Evolutionary conservation across 2,888 invertebrate genomes (phyloP).

Genomic region (Phlogophora meticulosa): DNA sequence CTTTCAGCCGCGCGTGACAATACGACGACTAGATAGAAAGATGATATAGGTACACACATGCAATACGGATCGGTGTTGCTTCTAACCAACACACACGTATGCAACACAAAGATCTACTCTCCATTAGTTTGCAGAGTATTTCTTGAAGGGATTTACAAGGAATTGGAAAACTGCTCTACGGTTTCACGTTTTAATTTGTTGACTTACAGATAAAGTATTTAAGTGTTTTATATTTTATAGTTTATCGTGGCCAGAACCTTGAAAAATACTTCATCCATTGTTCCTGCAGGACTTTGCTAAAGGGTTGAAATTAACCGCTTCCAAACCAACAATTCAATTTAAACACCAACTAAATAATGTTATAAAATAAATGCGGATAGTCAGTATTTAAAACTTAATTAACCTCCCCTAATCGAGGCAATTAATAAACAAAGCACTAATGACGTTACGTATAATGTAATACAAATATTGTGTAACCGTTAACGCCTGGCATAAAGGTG

Average conservation of each 20-base stretch:
- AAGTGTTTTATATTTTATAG: neutral
- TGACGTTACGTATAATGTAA: slow-evolving; percentile 54
- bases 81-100: neutral
- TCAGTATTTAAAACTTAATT: slow-evolving; percentile 41
- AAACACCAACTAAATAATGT: slow-evolving; percentile 8
- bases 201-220: neutral
- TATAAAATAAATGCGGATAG: slow-evolving; percentile 11
- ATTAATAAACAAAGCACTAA: slow-evolving; percentile 59
- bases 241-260: neutral
- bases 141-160: no score
- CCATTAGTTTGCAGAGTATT: neutral
- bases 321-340: neutral
- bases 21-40: slow-evolving; percentile 16
- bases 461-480: slow-evolving; percentile 55
- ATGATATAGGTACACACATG: slow-evolving; percentile 9
- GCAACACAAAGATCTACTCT: neutral
- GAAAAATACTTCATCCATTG: neutral
- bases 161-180: neutral
- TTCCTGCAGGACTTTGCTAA: neutral
- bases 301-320: slow-evolving; percentile 3
- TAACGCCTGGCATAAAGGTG: slow-evolving; percentile 55
- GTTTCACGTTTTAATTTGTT: neutral
- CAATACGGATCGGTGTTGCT: neutral
- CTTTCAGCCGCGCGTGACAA: slow-evolving; percentile 21
- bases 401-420: slow-evolving; percentile 36